Evolutionary conservation across 2,113 vertebrate genomes (phyloP), one percentile per base, ranked within the genome.

Genomic region (Vidua chalybeata): DNA sequence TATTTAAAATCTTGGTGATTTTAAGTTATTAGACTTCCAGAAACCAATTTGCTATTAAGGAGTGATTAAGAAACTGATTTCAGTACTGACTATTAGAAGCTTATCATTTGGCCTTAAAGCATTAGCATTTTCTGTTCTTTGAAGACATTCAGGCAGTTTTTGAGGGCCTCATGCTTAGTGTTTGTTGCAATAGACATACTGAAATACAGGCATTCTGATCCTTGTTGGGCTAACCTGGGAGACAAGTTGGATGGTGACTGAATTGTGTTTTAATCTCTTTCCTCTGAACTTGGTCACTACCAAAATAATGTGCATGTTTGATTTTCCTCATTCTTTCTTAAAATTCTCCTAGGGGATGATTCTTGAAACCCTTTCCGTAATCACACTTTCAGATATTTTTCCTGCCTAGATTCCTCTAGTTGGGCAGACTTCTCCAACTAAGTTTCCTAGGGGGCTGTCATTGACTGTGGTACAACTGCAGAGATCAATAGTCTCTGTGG

Each of bases 401-500:
- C 39, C 39, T 61, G 59, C 15, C 31, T 59, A 0, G 13, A 10
- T 77, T 89, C 33, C 37, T 90, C 19, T 82, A 8, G 21, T 18
- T 79, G 56, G 76, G 66, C 45, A 55, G 19, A 26, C 26, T 80
- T 86, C 43, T 66, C 35, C 58, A 62, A 2, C 31, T n/a, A 3
- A 11, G 51, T 91, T 87, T 76, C 54, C 35, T 54, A 51, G 61
- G 75, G 52, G 55, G 8, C 45, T 87, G n/a, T 64, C 64, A 39
- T 30, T 58, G 83, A 22, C 75, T 86, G 90, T 16, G 59, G 64
- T 52, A 13, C 75, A 67, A 22, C 19, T 39, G 52, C 71, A 66
- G 81, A 84, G 79, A 95, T 97, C 94, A 15, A 79, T 95, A 81
- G 64, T 59, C 48, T 54, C 59, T 75, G 84, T 63, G 73, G 74